Percentiles rank a stretch among this genome's conserved stretches.
phyloP scores from a whole-genome alignment of 2,797 vertebrate genomes.

The Mus minutoides region DNA sequence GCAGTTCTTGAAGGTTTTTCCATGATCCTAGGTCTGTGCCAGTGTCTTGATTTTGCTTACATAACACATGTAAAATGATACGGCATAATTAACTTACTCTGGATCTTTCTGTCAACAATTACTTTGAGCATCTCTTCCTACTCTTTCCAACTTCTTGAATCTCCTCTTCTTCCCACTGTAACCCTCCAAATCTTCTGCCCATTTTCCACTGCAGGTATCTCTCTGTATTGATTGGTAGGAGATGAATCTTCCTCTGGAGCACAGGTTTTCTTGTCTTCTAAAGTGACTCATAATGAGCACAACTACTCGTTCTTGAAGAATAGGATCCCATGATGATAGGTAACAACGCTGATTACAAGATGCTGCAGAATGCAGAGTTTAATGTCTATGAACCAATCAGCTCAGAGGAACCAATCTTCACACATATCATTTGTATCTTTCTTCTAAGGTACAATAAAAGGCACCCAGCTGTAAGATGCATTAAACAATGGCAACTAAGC shows the following conservation, averaged over 20 bases:
- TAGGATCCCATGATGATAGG: neutral
- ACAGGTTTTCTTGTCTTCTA: neutral
- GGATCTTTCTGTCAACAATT: neutral
- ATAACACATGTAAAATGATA: neutral
- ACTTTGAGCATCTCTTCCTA: neutral
- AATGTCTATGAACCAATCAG: neutral
- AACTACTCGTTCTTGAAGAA: neutral
- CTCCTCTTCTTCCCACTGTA: conserved; percentile 1
- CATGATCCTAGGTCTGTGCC: too few species aligned
- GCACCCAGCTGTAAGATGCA: neutral
- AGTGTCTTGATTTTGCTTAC: neutral
- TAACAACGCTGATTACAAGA: neutral
- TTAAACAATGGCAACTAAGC: neutral
- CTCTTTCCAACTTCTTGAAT: neutral
- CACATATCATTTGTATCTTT: conserved; percentile 36
- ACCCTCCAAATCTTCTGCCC: neutral
- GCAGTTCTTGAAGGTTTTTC: neutral
- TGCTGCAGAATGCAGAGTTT: neutral
- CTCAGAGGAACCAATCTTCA: neutral
- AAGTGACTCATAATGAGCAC: neutral
- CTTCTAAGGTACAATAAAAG: conserved; percentile 38
- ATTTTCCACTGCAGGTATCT: neutral
- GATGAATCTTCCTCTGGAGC: neutral
- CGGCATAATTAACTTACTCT: neutral
- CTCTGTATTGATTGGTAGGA: neutral